Conservation (phyloP, 1,140 invertebrate species). For the Drosophila sturtevanti region DNA sequence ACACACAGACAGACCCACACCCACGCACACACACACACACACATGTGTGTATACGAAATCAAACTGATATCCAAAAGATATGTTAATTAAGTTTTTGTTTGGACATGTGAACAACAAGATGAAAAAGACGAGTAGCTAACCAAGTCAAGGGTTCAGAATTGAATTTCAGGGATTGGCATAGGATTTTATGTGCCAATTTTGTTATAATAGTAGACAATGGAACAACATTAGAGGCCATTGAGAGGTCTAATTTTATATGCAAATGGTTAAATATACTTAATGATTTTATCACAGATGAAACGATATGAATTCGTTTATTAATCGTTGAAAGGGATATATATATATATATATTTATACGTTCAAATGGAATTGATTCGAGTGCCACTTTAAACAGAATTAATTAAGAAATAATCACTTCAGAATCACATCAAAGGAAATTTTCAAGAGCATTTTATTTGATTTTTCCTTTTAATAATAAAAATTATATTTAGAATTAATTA, state of each 20-base stretch:
- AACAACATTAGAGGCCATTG: not conserved
- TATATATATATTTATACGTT: too few species aligned
- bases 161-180: not conserved
- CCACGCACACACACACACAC: conserved; percentile 20
- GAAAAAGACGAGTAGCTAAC: not conserved
- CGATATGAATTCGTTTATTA: not conserved
- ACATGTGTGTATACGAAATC: conserved; percentile 35
- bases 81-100: conserved; percentile 46
- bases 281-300: not conserved
- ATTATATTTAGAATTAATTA: too few species aligned
- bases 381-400: too few species aligned
- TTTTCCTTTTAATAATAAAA: too few species aligned
- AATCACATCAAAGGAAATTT: too few species aligned
- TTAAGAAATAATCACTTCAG: too few species aligned
- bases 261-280: not conserved
- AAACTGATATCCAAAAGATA: conserved; percentile 28
- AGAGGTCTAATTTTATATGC: not conserved
- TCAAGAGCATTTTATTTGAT: too few species aligned
- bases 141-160: not conserved
- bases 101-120: not conserved
- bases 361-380: not conserved
- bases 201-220: conserved; percentile 1
- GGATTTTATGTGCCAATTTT: not conserved
- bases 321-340: not conserved
- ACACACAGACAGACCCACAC: conserved; percentile 30